Percentiles rank a stretch among this genome's conserved stretches.
Evolutionary conservation across 2,797 vertebrate species (phyloP).

Genomic region (Ambastaia sidthimunki): DNA sequence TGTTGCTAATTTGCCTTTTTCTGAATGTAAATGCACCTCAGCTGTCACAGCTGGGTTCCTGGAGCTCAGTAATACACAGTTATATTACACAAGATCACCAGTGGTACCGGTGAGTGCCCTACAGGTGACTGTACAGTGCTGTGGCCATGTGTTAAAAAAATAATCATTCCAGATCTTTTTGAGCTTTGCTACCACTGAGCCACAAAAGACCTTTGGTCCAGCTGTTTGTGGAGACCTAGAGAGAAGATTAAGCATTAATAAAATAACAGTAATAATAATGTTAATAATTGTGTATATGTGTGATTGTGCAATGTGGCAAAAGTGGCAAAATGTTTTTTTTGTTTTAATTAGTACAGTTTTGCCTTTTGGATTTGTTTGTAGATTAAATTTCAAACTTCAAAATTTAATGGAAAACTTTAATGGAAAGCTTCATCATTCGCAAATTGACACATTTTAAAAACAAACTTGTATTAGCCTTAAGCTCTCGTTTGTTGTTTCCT

Average conservation of each 20-base stretch:
- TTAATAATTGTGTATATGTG: slow-evolving; percentile 25
- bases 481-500: background rate
- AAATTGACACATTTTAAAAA: background rate
- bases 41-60: background rate
- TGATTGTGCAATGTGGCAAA: slow-evolving; percentile 24
- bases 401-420: background rate
- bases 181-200: slow-evolving; percentile 36
- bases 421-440: background rate
- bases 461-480: background rate
- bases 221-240: background rate
- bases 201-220: background rate
- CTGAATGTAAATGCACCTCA: background rate
- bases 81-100: background rate
- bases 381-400: background rate
- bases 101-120: background rate
- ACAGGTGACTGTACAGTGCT: background rate
- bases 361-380: slow-evolving; percentile 5
- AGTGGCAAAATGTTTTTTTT: slow-evolving; percentile 52
- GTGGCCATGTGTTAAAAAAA: background rate
- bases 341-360: slow-evolving; percentile 36
- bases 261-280: slow-evolving; percentile 12
- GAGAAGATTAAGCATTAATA: slow-evolving; percentile 6
- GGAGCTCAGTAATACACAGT: slow-evolving; percentile 1
- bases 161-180: slow-evolving; percentile 4
- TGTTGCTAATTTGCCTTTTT: background rate